Percentiles rank a stretch among this genome's conserved stretches.
These are phyloP conservation scores for Sarcophaga peregrina DNA, from an alignment of 1,140 invertebrate genomes.

Conservation along the genomic window DNA sequence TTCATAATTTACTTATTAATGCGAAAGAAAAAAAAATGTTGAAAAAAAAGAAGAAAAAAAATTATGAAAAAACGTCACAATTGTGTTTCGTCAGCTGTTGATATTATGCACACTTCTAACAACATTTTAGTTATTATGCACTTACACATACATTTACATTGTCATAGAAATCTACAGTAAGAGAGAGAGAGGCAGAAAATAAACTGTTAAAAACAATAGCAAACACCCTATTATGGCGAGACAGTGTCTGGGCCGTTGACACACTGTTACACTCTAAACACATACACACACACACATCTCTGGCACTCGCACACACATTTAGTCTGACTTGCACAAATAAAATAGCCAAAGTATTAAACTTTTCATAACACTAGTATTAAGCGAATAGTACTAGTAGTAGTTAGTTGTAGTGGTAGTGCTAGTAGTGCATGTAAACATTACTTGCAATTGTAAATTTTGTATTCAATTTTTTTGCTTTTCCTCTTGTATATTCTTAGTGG, in stretches of 20 bases:
- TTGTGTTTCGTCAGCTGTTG: constrained; percentile 32
- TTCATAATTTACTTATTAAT: constrained; percentile 39
- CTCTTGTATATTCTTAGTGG: not conserved
- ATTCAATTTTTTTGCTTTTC: not conserved
- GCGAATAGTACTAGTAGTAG: not conserved
- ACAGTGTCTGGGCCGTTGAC: constrained; percentile 40
- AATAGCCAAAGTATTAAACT: no score
- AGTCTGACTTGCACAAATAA: no score
- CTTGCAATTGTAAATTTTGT: not conserved
- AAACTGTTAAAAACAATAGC: not conserved
- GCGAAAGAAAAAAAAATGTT: constrained; percentile 12
- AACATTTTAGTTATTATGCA: no score
- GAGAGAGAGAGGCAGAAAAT: not conserved
- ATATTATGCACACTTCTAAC: no score
- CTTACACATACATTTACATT: not conserved
- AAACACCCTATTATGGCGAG: constrained; percentile 29
- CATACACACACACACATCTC: not conserved
- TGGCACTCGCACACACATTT: no score
- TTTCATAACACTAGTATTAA: not conserved
- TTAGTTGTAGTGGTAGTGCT: not conserved
- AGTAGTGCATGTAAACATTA: not conserved
- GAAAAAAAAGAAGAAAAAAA: no score
- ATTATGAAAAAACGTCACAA: constrained; percentile 18
- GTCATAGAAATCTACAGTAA: not conserved
- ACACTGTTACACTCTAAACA: not conserved